Evolutionary conservation across 1,140 invertebrate genomes (phyloP), one percentile per base, ranked within the genome.

Genomic region (Tetranychus cinnabarinus): DNA sequence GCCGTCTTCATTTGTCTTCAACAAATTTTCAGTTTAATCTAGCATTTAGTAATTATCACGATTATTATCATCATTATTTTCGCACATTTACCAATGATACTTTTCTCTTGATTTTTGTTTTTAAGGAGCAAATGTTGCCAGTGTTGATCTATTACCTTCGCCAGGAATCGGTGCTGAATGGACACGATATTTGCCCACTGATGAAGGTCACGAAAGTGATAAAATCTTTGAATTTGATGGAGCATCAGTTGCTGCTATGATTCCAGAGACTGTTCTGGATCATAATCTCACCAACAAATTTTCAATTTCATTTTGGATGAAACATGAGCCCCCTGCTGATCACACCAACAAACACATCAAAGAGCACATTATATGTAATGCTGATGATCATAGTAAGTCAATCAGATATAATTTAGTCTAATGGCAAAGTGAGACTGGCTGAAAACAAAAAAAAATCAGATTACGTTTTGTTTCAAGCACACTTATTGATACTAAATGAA

Each of bases 221-320:
- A 85, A 91, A 65, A 87, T 95, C 70, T 95, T 89, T 72, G 85
- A 88, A 69, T 95, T 95, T 73, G 89, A 93, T 72, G 90, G 90
- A 0, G 77, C 78, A 33, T 84, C 79, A 34, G 85, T 85, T 7
- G 86, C 87, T 1, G 86, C 88, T 0, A 81, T 87, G n/a, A 70
- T 90, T 35, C 86, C 86, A 0, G 79, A 79, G 64, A 74, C 67
- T 7, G 67, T 70, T 36, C 62, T 74, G 23, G 59, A 64, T 52
- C 85, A 89, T 69, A 56, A 79, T 13, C 71, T 91, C 36, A 80
- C 81, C 15, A 75, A 81, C 61, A 83, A 83, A 48, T 95, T 96
- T 74, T 87, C 84, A 56, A 80, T 97, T 65, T 81, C 86, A 3
- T 88, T 86, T 1, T 96, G 92, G 86, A 84, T 97, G 77, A 83